A percentile compares a stretch with the other conserved stretches of the same genome.
phyloP scores from a whole-genome alignment of 2,888 invertebrate genomes.

The Choristoneura rosaceana region DNA sequence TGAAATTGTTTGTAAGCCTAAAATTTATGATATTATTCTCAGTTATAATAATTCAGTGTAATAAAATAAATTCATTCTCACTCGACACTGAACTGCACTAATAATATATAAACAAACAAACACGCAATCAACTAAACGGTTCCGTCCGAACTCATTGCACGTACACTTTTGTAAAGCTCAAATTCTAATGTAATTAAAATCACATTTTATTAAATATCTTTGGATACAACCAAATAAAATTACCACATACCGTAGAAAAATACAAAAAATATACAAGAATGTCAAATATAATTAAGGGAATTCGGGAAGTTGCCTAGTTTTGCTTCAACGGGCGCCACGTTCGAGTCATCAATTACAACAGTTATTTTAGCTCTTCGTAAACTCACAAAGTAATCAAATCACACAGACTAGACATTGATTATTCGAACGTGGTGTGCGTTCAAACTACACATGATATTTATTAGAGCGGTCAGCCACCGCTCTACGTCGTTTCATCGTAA shows the following conservation, averaged over 20 bases:
- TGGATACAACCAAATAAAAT: slow-evolving; percentile 83
- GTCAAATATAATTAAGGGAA: slow-evolving; percentile 62
- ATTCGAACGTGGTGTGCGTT: slow-evolving; percentile 49
- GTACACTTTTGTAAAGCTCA: slow-evolving; percentile 81
- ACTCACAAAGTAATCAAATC: slow-evolving; percentile 46
- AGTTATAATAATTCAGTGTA: slow-evolving; percentile 44
- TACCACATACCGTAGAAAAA: slow-evolving; percentile 80
- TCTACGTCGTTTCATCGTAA: slow-evolving; percentile 2
- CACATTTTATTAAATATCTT: slow-evolving; percentile 84
- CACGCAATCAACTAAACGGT: slow-evolving; percentile 60
- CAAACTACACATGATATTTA: slow-evolving; percentile 41
- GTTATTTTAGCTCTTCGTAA: slow-evolving; percentile 41
- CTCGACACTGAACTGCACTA: slow-evolving; percentile 49
- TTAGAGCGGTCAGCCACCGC: not conserved
- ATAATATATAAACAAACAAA: slow-evolving; percentile 66
- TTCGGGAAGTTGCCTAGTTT: slow-evolving; percentile 49
- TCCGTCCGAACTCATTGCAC: slow-evolving; percentile 69
- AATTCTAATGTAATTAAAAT: slow-evolving; percentile 77
- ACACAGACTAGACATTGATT: slow-evolving; percentile 57
- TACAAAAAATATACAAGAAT: slow-evolving; percentile 81
- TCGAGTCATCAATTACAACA: slow-evolving; percentile 38
- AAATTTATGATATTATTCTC: slow-evolving; percentile 35
- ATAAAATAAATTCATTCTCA: slow-evolving; percentile 48
- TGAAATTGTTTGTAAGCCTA: slow-evolving; percentile 10
- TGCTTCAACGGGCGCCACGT: slow-evolving; percentile 45